Evolutionary conservation across 2,113 vertebrate genomes (phyloP).

Genomic region (Oncorhynchus kisutch): DNA sequence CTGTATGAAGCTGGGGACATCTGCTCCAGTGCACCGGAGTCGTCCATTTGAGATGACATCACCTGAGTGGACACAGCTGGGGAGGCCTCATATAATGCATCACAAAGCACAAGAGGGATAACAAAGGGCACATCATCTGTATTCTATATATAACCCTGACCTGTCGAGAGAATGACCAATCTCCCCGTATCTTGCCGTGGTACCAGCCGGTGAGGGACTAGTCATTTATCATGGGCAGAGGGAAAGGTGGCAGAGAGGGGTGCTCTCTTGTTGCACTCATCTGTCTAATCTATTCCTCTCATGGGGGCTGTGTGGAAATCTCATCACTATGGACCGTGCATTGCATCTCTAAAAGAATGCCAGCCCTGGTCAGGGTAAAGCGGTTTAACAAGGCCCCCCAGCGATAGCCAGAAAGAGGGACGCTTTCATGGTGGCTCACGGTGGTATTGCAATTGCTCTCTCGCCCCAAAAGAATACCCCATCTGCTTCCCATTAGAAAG

Average conservation of each 20-base stretch:
- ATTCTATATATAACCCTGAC: constrained; percentile 26
- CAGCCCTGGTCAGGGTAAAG: neutral
- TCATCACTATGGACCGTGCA: neutral
- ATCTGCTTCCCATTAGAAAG: too few species aligned
- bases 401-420: too few species aligned
- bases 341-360: neutral
- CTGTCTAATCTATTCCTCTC: neutral
- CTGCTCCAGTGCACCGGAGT: constrained; percentile 8
- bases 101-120: constrained; percentile 9
- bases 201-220: constrained; percentile 11
- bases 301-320: neutral
- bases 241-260: neutral
- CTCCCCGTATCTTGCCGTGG: neutral
- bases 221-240: constrained; percentile 21
- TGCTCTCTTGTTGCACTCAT: constrained; percentile 7
- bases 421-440: too few species aligned
- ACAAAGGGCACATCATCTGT: constrained; percentile 19
- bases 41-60: constrained; percentile 29
- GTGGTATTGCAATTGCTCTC: neutral
- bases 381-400: neutral
- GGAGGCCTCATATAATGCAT: constrained; percentile 5
- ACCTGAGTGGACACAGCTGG: constrained; percentile 30
- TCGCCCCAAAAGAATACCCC: too few species aligned
- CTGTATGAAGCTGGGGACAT: constrained; percentile 10
- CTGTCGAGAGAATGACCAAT: constrained; percentile 24